Percentiles rank a stretch among this genome's conserved stretches.
Evolutionary conservation across 2,888 invertebrate species (phyloP).

Genomic region (Drosophila demipolita): DNA sequence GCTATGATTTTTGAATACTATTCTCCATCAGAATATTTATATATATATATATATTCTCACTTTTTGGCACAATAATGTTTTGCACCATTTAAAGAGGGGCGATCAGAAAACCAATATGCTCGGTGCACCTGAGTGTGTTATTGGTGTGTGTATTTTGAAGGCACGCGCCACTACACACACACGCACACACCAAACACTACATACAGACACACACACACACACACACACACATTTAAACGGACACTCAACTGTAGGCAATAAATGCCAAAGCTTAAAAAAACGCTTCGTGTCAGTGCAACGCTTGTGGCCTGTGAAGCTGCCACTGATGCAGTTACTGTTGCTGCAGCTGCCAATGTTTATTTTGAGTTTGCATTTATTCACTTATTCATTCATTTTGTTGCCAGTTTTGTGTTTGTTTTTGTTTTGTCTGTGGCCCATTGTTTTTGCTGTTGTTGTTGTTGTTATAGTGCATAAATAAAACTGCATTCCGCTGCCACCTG

Average conservation of each 20-base stretch:
- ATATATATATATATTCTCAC: background rate
- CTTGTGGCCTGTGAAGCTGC: constrained; percentile 33
- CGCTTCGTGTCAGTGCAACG: constrained; percentile 43
- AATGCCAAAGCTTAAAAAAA: constrained; percentile 67
- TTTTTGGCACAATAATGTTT: background rate
- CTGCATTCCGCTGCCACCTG: constrained; percentile 33
- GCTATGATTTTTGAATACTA: background rate
- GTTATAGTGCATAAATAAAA: constrained; percentile 49
- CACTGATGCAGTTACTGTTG: constrained; percentile 8
- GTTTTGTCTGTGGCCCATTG: constrained; percentile 6
- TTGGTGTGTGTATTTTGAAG: constrained; percentile 29
- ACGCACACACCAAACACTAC: constrained; percentile 14
- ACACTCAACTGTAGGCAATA: constrained; percentile 39
- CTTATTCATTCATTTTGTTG: constrained; percentile 35
- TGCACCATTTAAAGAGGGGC: background rate
- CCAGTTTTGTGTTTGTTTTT: constrained; percentile 28
- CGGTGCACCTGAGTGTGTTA: background rate
- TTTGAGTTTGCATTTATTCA: constrained; percentile 48
- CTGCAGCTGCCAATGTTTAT: constrained; percentile 45
- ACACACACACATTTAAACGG: constrained; percentile 9
- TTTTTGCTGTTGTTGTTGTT: constrained; percentile 15
- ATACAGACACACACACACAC: constrained; percentile 29
- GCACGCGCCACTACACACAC: constrained; percentile 37
- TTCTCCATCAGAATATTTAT: background rate
- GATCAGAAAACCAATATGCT: background rate